These are phyloP conservation scores for Leptopilina syphax DNA, from an alignment of 2,888 invertebrate genomes.

Conservation along the genomic window DNA sequence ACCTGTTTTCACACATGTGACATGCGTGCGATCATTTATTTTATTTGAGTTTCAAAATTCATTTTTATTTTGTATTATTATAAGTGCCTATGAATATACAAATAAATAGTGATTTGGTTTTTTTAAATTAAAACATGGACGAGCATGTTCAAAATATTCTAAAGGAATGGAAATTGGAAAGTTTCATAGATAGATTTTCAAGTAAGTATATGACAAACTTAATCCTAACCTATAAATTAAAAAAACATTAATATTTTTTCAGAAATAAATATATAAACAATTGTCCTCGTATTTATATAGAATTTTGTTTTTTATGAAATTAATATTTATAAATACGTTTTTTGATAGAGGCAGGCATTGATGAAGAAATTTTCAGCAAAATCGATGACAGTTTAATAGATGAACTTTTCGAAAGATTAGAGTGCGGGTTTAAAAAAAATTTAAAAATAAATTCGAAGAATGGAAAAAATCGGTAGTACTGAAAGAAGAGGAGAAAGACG, in stretches of 20 bases:
- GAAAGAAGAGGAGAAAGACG: background rate
- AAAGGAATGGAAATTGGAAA: conserved; percentile 4
- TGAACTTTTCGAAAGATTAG: conserved; percentile 3
- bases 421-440: background rate
- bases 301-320: too few relatives aligned
- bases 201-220: background rate
- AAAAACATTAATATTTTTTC: too few relatives aligned
- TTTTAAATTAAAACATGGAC: background rate
- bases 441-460: background rate
- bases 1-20: background rate
- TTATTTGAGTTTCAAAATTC: background rate
- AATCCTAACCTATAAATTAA: conserved; percentile 6
- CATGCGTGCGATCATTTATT: background rate
- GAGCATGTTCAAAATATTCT: background rate
- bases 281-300: too few relatives aligned
- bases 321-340: too few relatives aligned
- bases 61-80: background rate
- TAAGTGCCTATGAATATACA: too few relatives aligned
- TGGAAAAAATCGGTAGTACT: background rate
- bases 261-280: too few relatives aligned
- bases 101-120: too few relatives aligned
- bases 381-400: background rate
- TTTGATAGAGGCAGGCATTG: background rate
- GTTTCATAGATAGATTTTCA: background rate
- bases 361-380: background rate